Evolutionary conservation across 2,888 invertebrate genomes (phyloP).

Genomic region (Coleophora deauratella): DNA sequence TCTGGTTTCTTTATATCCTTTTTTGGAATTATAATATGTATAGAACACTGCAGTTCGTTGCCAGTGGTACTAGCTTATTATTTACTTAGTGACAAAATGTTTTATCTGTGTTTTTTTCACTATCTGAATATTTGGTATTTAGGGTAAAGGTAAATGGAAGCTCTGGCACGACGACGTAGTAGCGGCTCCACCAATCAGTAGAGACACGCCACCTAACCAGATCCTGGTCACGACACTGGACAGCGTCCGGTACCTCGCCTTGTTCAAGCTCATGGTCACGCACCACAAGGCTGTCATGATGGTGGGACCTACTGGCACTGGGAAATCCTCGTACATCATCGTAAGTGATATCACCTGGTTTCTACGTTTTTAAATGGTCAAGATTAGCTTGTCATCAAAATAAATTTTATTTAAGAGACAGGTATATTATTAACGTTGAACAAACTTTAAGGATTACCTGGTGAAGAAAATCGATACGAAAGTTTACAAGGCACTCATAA

Average conservation of each 20-base stretch:
- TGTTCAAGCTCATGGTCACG: constrained; percentile 85
- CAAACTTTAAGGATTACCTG: constrained; percentile 78
- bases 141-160: constrained; percentile 95
- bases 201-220: constrained; percentile 94
- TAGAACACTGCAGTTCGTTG: no score
- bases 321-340: constrained; percentile 92
- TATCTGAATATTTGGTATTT: constrained; percentile 5
- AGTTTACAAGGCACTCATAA: constrained; percentile 86
- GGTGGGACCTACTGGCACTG: constrained; percentile 96
- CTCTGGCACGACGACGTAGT: constrained; percentile 90
- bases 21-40: no score
- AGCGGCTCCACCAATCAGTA: constrained; percentile 83
- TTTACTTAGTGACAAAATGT: no score
- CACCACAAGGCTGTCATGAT: constrained; percentile 90
- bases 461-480: constrained; percentile 85
- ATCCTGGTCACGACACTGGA: constrained; percentile 95
- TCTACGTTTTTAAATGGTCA: no score
- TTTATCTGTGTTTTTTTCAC: no score
- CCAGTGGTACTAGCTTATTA: no score
- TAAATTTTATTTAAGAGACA: no score
- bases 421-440: not conserved
- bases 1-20: no score
- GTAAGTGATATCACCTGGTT: constrained; percentile 43
- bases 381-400: no score
- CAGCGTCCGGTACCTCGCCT: constrained; percentile 86